Base-by-base conservation (phyloP, 2,797 vertebrate genomes). In the Gymnoscopelus braueri region DNA sequence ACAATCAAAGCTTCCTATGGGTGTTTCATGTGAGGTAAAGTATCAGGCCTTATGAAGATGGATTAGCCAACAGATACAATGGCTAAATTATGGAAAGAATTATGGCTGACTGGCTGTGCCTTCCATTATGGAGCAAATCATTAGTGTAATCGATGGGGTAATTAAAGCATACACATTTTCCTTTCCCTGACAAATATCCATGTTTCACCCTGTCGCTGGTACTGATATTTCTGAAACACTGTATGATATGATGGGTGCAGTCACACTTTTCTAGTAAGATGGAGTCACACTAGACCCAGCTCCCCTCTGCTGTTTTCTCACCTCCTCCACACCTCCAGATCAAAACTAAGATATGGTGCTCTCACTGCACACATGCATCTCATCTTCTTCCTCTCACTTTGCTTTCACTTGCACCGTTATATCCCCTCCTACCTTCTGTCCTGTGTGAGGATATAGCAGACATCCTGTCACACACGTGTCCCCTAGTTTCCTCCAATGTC, bases 381-480 rank as follows among this genome's bases (percentile, higher is more conserved):
- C 19, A 75, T 75, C 65, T 71, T 67, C 68, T 59, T 55, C 35
- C 74, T 83, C 65, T 64, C 65, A 39, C 63, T 78, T 82, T 80
- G 64, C 72, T 76, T 24, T 60, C 48, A 60, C 63, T 71, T 35
- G 0, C 62, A 19, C 35, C 2, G 14, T 69, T 68, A 81, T 66
- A 80, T 79, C 11, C 26, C 13, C 72, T 71, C 59, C 71, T 73
- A 80, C 75, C 74, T 74, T 78, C 79, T 58, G 60, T 69, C 73
- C 14, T 54, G 48, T 12, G 49, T 57, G 72, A 82, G 65, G 78
- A 88, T 81, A 80, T 73, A 68, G 59, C 74, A 68, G 63, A 60
- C 72, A 88, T 91, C 88, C 88, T 90, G 87, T 8, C 70, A 80
- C 75, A 85, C 39, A 44, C 7, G 39, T 44, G 39, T 81, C 63